Evolutionary conservation across 2,113 vertebrate species (phyloP), one percentile per base, ranked within the genome.

Genomic region (Riparia riparia): DNA sequence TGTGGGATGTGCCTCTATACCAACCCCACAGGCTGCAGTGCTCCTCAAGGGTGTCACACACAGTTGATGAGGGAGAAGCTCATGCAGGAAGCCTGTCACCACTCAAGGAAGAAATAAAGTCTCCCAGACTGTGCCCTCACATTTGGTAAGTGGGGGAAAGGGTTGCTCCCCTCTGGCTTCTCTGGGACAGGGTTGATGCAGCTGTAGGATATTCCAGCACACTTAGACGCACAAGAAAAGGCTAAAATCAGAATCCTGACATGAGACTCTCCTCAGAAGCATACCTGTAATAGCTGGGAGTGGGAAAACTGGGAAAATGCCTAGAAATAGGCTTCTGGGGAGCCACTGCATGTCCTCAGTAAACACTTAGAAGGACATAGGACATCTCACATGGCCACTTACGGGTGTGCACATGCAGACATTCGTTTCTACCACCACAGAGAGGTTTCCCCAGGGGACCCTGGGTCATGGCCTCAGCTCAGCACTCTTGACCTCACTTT

Each of bases 401-500:
- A 25, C 0, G 1, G 24, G 6, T 2, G 0, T 6, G 3, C 25
- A 44, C 34, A 21, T 12, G 14, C n/a, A 65, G n/a, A 37, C 1
- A 1, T 77, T 72, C 7, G 21, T 42, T 54, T 39, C 28, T 53
- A 7, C 28, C 1, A 0, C 20, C 41, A 71, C 34, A 12, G 60
- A 73, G 25, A 69, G 3, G 17, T 51, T 94, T 80, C 68, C 10
- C 19, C 26, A 24, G 14, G 4, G 10, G 1, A 29, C 17, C 9
- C 44, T 63, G 39, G 53, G n/a, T 34, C 58, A 64, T 0, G 2
- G n/a, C 15, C 51, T 21, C 37, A 70, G 65, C 37, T 76, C 47
- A 76, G 34, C 14, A 51, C 12, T 34, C 51, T 3, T 66, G 53
- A n/a, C n/a, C n/a, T n/a, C n/a, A n/a, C n/a, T 34, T 45, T 12